These are phyloP conservation scores for Microcebus ravelobensis DNA, from an alignment of 2,113 vertebrate species.

Conservation along the genomic window DNA sequence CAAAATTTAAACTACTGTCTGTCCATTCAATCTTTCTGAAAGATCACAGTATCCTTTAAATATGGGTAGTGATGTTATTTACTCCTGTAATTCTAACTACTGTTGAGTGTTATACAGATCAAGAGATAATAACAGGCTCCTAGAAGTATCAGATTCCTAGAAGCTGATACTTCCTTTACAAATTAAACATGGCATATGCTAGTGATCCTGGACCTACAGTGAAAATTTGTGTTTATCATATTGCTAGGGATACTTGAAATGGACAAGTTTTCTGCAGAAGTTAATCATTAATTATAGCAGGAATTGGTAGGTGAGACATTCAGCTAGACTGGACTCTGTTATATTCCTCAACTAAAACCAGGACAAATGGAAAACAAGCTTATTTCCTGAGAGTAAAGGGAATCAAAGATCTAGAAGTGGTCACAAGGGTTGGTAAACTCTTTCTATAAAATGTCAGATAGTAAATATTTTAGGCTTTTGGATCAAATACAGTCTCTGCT, in stretches of 20 bases:
- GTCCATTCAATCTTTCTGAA: constrained; percentile 12
- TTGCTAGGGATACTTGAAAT: background rate
- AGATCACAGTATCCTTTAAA: constrained; percentile 9
- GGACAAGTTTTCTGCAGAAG: background rate
- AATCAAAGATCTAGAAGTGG: background rate
- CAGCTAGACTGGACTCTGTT: background rate
- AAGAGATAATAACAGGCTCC: background rate
- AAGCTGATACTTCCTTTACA: background rate
- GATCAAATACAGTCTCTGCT: background rate
- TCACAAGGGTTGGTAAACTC: background rate
- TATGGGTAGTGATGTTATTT: background rate
- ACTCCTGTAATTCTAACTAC: background rate
- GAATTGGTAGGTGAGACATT: background rate
- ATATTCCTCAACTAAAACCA: constrained; percentile 13
- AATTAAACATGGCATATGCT: background rate
- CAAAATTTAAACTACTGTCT: background rate
- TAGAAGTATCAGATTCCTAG: background rate
- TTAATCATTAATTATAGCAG: background rate
- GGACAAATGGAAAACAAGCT: background rate
- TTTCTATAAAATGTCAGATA: background rate
- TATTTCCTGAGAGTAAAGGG: constrained; percentile 23
- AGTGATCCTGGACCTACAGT: constrained; percentile 4
- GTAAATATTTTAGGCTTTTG: constrained; percentile 21
- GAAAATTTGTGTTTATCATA: background rate
- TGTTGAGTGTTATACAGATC: background rate